Evolutionary conservation across 2,888 invertebrate species (phyloP).

Genomic region (Agonum fuliginosum): DNA sequence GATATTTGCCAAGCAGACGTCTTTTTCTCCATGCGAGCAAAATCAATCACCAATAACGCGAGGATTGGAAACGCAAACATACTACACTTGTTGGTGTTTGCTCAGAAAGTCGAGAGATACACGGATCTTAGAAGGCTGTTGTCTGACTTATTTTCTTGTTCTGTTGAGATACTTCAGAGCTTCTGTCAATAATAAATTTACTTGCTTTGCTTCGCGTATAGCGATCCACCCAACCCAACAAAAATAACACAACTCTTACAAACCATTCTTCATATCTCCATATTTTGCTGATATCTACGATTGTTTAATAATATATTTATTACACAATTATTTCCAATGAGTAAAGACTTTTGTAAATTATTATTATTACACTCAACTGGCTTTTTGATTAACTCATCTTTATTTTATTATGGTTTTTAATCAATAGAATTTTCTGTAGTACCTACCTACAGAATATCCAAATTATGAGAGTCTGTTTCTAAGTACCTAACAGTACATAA

Average conservation of each 20-base stretch:
- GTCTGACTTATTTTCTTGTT: constrained; percentile 35
- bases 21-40: constrained; percentile 32
- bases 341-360: too few relatives aligned
- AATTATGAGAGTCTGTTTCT: too few relatives aligned
- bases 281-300: too few relatives aligned
- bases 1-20: constrained; percentile 37
- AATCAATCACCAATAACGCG: constrained; percentile 53
- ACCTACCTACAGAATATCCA: too few relatives aligned
- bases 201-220: constrained; percentile 12
- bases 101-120: constrained; percentile 37
- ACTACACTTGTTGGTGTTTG: constrained; percentile 49
- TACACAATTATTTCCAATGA: too few relatives aligned
- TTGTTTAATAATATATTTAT: too few relatives aligned
- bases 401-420: too few relatives aligned
- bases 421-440: too few relatives aligned
- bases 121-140: constrained; percentile 36
- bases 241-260: constrained; percentile 12
- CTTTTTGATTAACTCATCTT: too few relatives aligned
- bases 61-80: constrained; percentile 51
- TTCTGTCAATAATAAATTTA: constrained; percentile 48
- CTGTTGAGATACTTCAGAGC: constrained; percentile 4
- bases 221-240: constrained; percentile 10
- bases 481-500: too few relatives aligned
- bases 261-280: too few relatives aligned
- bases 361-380: too few relatives aligned